Base-by-base conservation (phyloP, 2,113 vertebrate species). In the Macquaria ambigua region DNA sequence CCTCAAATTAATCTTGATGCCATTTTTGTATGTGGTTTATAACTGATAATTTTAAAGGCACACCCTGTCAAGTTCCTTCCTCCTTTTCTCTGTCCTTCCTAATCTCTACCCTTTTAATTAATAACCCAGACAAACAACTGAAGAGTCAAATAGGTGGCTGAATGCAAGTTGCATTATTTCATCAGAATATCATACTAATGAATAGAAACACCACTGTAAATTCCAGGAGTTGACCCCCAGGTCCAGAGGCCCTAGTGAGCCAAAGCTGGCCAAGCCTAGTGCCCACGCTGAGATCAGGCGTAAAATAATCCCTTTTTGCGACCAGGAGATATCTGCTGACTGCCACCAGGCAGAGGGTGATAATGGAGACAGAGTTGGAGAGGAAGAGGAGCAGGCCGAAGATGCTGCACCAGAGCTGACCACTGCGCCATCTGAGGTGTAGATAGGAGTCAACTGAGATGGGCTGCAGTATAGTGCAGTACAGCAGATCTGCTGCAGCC, bases 321-420 rank as follows among this genome's bases (percentile, higher is more conserved):
- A 98, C 96, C 84, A 98, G 94, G 59, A 97, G 90, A 74, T 97
- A 97, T 62, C 96, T 94, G 66, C 97, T 95, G 39, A 94, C 55
- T 1, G 97, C 97, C 1, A 98, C 94, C 59, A 97, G 95, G 72
- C 97, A 97, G 48, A 98, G 95, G 11, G 96, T 97, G 61, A 98
- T 93, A 79, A 98, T 97, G 74, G 97, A 98, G 43, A 97, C 97
- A 0, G 96, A 95, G 91, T 98, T 98, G 85, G 96, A 97, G 66
- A 96, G 84, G 87, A 97, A 97, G 68, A 98, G 96, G 31, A 97
- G 94, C 64, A 98, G 84, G 41, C 97, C 96, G 6, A 97, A 97
- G 81, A 94, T 25, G 0, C 92, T 93, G 90, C 97, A 98, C 93
- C 96, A 97, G 4, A 87, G 84, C 23, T 91, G 55, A 0, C 96